Percentiles rank a stretch among this genome's conserved stretches.
Conservation (phyloP, 2,888 invertebrate species). For the Fissipunctia ypsillon region DNA sequence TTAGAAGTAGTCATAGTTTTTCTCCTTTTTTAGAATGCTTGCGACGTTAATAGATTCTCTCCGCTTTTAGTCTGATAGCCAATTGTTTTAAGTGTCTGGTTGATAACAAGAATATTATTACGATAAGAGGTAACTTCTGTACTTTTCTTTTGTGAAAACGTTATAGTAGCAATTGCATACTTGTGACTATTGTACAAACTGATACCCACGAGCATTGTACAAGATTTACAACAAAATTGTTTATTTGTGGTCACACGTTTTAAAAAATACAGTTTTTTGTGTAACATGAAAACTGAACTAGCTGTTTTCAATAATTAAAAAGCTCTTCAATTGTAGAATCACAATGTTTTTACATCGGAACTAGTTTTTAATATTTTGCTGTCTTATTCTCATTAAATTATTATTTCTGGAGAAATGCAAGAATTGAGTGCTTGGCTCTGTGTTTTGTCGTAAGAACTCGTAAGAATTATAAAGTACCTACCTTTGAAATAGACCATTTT, state of each 20-base stretch:
- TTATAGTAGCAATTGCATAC: neutral
- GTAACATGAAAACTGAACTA: neutral
- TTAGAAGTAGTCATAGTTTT: neutral
- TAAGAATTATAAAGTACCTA: constrained; percentile 6
- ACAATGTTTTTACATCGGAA: neutral
- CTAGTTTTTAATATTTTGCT: neutral
- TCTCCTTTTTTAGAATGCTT: constrained; percentile 1
- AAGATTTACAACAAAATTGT: neutral
- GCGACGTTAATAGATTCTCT: constrained; percentile 37
- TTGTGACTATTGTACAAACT: neutral
- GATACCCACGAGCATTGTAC: neutral
- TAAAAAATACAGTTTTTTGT: neutral
- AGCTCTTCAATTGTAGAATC: neutral
- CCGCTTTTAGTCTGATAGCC: constrained; percentile 38
- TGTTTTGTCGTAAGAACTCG: neutral
- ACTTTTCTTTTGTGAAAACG: neutral
- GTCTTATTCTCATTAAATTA: neutral
- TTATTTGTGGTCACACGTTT: neutral
- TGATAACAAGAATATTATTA: constrained; percentile 22
- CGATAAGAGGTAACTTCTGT: neutral
- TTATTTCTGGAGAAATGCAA: neutral
- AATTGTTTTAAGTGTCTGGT: constrained; percentile 33
- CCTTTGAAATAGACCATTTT: neutral
- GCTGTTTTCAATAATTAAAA: neutral
- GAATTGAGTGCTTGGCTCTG: neutral